Conservation (phyloP, 2,888 invertebrate genomes). For the Spodoptera picta region DNA sequence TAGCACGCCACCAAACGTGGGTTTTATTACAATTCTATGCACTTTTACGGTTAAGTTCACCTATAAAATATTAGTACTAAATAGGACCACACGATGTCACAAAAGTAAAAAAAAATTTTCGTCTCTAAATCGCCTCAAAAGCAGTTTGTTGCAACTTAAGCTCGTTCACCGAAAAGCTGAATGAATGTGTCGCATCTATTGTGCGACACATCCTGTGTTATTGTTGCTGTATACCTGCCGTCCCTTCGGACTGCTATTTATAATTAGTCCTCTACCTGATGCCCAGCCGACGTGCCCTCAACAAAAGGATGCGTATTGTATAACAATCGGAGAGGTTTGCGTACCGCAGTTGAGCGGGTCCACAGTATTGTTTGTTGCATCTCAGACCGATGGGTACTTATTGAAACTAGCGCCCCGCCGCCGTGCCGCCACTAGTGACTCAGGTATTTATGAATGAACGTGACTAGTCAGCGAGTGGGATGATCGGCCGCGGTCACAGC, state of each 20-base stretch:
- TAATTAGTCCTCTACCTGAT: constrained; percentile 84
- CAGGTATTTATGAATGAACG: constrained; percentile 89
- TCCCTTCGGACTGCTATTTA: constrained; percentile 73
- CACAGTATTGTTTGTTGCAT: constrained; percentile 68
- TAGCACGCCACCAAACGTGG: too few species aligned
- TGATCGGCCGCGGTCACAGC: constrained; percentile 79
- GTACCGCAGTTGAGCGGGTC: constrained; percentile 69
- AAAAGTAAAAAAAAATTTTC: constrained; percentile 7
- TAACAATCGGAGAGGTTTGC: constrained; percentile 79
- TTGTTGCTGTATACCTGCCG: constrained; percentile 77
- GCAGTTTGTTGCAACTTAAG: constrained; percentile 25
- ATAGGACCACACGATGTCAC: too few species aligned
- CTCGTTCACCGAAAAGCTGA: constrained; percentile 56
- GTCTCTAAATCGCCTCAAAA: constrained; percentile 43
- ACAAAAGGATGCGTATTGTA: constrained; percentile 79
- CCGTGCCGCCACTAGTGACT: constrained; percentile 65
- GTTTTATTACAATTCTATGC: neutral
- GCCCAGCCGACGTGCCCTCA: constrained; percentile 74
- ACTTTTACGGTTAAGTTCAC: neutral
- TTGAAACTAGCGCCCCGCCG: constrained; percentile 69
- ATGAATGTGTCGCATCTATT: constrained; percentile 63
- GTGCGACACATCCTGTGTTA: constrained; percentile 82
- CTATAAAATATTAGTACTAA: too few species aligned
- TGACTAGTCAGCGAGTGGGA: constrained; percentile 81
- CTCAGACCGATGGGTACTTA: constrained; percentile 58